phyloP scores from a whole-genome alignment of 2,113 vertebrate genomes.

The Peucedramus taeniatus region DNA sequence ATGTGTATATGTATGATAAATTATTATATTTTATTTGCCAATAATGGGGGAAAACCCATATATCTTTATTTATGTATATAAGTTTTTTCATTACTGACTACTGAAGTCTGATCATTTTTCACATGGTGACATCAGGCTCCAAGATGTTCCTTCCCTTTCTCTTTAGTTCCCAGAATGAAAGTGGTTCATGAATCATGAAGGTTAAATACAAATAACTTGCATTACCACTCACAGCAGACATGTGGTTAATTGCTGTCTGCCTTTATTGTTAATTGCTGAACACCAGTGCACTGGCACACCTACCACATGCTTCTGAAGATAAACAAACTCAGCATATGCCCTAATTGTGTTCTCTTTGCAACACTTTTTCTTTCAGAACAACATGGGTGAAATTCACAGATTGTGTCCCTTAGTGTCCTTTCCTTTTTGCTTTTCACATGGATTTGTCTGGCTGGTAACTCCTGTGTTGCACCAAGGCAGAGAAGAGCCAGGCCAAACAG shows the following conservation, averaged over 20 bases:
- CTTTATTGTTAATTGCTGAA: conserved; percentile 39
- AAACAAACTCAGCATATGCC: conserved; percentile 12
- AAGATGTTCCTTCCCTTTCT: background rate
- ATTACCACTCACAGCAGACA: background rate
- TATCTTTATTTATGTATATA: background rate
- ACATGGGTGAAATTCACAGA: background rate
- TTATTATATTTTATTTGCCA: background rate
- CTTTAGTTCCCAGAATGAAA: background rate
- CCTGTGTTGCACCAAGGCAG: background rate
- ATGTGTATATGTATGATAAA: background rate
- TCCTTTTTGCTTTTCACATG: fast-evolving
- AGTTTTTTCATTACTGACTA: background rate
- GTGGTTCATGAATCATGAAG: conserved; percentile 15
- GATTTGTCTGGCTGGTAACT: background rate
- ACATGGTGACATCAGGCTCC: background rate
- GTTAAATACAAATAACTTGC: conserved; percentile 41
- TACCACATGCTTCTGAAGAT: background rate
- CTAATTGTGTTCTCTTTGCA: background rate
- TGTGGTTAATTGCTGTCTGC: conserved; percentile 52
- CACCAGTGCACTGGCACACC: background rate
- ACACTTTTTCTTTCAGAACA: background rate
- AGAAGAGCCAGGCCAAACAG: background rate
- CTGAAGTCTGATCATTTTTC: background rate
- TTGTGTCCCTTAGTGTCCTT: background rate
- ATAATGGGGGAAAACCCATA: background rate